Conservation (phyloP, 1,140 invertebrate species). For the Cotesia vestalis region DNA sequence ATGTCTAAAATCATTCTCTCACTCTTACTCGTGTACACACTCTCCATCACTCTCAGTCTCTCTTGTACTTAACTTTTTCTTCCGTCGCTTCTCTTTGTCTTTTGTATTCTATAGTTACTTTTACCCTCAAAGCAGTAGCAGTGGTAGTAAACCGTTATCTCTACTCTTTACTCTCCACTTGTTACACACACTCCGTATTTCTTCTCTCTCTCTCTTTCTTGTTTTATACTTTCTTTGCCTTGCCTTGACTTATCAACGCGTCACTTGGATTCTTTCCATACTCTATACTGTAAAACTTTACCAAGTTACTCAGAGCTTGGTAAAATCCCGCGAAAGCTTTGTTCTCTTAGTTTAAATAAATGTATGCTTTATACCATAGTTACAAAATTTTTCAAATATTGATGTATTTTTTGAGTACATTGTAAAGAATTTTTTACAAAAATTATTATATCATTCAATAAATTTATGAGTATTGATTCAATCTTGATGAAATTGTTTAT, state of each 20-base stretch:
- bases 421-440: too few relatives aligned
- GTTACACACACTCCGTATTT: not conserved
- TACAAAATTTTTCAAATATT: too few relatives aligned
- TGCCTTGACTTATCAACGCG: slow-evolving; percentile 13
- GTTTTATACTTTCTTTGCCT: not conserved
- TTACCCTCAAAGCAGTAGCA: too few relatives aligned
- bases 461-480: too few relatives aligned
- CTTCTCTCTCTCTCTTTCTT: not conserved
- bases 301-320: not conserved
- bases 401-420: too few relatives aligned
- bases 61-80: not conserved
- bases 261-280: not conserved
- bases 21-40: too few relatives aligned
- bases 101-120: too few relatives aligned
- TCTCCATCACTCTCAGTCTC: not conserved
- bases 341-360: not conserved
- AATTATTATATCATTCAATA: too few relatives aligned
- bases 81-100: not conserved
- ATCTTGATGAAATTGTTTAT: too few relatives aligned
- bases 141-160: slow-evolving; percentile 2
- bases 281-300: too few relatives aligned
- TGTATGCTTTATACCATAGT: too few relatives aligned
- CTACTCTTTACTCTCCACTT: not conserved
- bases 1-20: too few relatives aligned
- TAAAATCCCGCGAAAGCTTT: slow-evolving; percentile 9